Evolutionary conservation across 2,113 vertebrate genomes (phyloP).

Genomic region (Nerophis lumbriciformis): DNA sequence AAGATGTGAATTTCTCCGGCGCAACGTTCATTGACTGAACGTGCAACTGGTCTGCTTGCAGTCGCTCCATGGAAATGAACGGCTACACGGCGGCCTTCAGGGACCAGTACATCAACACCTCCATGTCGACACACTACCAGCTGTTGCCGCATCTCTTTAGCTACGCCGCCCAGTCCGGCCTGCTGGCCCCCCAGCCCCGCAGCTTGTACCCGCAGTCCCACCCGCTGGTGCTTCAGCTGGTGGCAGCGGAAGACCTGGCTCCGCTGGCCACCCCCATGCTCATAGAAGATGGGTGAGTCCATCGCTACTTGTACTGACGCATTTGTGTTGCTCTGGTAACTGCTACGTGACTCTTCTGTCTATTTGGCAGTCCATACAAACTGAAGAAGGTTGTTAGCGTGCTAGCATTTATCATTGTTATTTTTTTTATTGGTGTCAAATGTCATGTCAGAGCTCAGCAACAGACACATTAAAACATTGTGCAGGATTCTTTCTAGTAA

Average conservation of each 20-base stretch:
- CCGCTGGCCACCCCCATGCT: constrained; percentile 91
- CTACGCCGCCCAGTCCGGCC: constrained; percentile 84
- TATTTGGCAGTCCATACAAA: too few species aligned
- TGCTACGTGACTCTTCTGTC: too few species aligned
- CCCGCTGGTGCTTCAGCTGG: constrained; percentile 86
- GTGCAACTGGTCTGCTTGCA: constrained; percentile 40
- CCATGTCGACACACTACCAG: constrained; percentile 88
- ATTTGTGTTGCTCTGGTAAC: too few species aligned
- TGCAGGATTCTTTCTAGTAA: too few species aligned
- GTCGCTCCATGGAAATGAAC: constrained; percentile 91
- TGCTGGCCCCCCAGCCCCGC: constrained; percentile 83
- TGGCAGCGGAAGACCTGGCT: constrained; percentile 90
- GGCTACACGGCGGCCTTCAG: constrained; percentile 87
- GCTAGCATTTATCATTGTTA: too few species aligned
- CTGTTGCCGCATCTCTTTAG: constrained; percentile 93
- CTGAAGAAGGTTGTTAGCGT: too few species aligned
- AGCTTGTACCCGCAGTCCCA: constrained; percentile 91
- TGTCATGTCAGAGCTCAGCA: too few species aligned
- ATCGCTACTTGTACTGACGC: background rate
- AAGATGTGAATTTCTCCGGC: background rate
- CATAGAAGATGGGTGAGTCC: constrained; percentile 90
- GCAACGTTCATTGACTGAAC: background rate
- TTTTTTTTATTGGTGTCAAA: too few species aligned
- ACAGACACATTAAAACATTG: too few species aligned
- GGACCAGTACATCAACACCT: constrained; percentile 91